Evolutionary conservation across 2,797 vertebrate species (phyloP).

Genomic region (Centroberyx gerrardi): DNA sequence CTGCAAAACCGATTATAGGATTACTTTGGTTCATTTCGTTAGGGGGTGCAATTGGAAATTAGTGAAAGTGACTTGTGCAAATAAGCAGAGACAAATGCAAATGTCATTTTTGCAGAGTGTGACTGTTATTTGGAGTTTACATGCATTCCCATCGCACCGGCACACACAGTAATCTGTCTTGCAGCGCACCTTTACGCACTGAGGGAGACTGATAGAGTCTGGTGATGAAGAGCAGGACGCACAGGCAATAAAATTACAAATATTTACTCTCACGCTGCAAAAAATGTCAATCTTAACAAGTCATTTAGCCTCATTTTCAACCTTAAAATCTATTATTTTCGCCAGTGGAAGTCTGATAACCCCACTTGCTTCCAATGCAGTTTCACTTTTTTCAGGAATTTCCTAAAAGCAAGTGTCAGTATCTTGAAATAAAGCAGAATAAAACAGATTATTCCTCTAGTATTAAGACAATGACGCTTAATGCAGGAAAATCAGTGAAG

Average conservation of each 20-base stretch:
- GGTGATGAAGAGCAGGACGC: background rate
- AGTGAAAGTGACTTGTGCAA: slow-evolving; percentile 1
- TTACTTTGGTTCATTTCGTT: background rate
- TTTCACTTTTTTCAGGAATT: background rate
- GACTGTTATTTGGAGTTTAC: background rate
- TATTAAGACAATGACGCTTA: background rate
- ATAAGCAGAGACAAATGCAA: slow-evolving; percentile 7
- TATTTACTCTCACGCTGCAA: background rate
- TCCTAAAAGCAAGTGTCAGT: background rate
- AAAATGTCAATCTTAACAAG: background rate
- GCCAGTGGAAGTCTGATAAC: background rate
- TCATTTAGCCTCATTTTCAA: background rate
- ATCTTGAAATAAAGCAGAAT: background rate
- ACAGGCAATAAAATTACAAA: background rate
- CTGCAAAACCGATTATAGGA: background rate
- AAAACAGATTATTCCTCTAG: background rate
- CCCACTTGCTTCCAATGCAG: background rate
- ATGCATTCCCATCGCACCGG: background rate
- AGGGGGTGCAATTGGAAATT: background rate
- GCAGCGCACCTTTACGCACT: background rate
- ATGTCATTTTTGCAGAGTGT: background rate
- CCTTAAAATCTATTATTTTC: rapidly evolving
- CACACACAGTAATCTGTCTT: background rate
- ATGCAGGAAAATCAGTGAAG: background rate
- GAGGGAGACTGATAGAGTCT: background rate